These are phyloP conservation scores for Cuculus canorus DNA, from an alignment of 2,797 vertebrate species.

Conservation along the genomic window DNA sequence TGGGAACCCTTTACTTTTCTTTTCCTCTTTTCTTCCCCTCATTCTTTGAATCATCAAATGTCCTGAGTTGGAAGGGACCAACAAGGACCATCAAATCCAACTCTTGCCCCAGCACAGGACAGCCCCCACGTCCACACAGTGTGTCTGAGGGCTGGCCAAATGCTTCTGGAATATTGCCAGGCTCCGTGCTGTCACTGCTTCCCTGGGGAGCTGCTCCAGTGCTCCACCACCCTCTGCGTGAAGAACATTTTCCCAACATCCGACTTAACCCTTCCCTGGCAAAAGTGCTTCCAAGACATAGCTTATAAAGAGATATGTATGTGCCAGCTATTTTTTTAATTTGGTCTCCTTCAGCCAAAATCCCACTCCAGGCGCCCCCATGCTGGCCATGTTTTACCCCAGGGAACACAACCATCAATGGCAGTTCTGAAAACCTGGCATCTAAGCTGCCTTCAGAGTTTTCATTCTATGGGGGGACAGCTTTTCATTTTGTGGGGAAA, in stretches of 20 bases:
- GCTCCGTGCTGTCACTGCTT: no score
- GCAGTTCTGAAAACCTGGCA: background rate
- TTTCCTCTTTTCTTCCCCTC: background rate
- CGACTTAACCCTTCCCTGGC: no score
- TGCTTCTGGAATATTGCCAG: no score
- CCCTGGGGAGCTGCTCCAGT: no score
- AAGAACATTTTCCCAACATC: no score
- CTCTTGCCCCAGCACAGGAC: no score
- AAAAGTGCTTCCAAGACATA: background rate
- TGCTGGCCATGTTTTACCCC: background rate
- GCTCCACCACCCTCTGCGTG: no score
- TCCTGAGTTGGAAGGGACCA: no score
- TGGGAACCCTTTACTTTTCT: background rate
- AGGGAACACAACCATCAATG: background rate
- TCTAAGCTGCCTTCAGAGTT: background rate
- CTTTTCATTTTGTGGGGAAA: constrained; percentile 13
- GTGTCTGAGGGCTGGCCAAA: no score
- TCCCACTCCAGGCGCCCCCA: background rate
- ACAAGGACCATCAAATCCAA: no score
- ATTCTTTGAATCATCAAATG: background rate
- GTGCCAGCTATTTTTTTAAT: background rate
- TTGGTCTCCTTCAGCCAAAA: background rate
- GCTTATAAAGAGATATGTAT: background rate
- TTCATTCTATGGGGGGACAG: background rate
- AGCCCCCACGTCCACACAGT: no score